These are phyloP conservation scores for Latheticus oryzae DNA, from an alignment of 2,888 invertebrate species.

Conservation along the genomic window DNA sequence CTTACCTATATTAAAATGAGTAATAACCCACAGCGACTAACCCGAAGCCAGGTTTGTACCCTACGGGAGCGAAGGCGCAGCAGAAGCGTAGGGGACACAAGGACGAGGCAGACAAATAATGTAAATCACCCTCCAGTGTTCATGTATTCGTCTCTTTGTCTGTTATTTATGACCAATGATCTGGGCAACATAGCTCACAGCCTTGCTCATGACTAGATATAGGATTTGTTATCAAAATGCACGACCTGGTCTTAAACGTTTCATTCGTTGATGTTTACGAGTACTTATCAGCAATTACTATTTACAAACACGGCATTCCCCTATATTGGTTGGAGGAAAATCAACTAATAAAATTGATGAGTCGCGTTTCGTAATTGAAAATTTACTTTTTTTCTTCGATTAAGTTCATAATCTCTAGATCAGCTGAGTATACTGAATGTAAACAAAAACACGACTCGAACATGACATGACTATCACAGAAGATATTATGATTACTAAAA, in stretches of 20 bases:
- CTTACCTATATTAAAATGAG: conserved; percentile 1
- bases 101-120: conserved; percentile 1
- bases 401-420: conserved; percentile 24
- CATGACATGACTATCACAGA: conserved; percentile 22
- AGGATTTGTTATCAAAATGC: conserved; percentile 3
- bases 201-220: conserved; percentile 9
- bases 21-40: conserved; percentile 1
- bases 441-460: conserved; percentile 23
- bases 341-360: conserved; percentile 29
- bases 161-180: background rate
- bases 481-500: conserved; percentile 14
- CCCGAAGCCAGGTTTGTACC: conserved; percentile 1
- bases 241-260: conserved; percentile 24
- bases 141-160: conserved; percentile 1
- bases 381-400: conserved; percentile 23
- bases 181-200: conserved; percentile 12
- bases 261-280: conserved; percentile 27
- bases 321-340: conserved; percentile 25
- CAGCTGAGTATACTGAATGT: conserved; percentile 26
- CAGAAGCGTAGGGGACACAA: conserved; percentile 1
- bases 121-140: conserved; percentile 1
- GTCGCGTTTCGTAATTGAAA: conserved; percentile 22
- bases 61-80: conserved; percentile 1
- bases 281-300: conserved; percentile 12
- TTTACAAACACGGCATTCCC: conserved; percentile 25